phyloP scores from a whole-genome alignment of 2,888 invertebrate species.

The Apotomis capreana region DNA sequence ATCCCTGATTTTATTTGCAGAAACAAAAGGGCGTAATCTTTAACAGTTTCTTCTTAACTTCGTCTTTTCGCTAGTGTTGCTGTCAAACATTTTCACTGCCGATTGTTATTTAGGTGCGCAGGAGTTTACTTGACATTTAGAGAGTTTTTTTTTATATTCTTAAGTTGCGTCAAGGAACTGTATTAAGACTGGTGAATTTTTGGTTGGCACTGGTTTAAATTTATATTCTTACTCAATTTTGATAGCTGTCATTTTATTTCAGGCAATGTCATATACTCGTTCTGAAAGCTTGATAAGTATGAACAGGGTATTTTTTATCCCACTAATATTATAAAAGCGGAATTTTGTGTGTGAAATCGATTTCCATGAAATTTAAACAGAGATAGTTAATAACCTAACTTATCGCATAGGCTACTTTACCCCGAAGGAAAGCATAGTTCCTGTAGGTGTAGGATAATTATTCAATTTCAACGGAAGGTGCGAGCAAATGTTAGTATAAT shows the following conservation, averaged over 20 bases:
- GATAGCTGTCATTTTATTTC: neutral
- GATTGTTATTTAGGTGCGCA: constrained; percentile 28
- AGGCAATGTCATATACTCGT: too few species aligned
- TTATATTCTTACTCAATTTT: neutral
- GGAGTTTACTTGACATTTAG: constrained; percentile 7
- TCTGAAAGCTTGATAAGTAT: too few species aligned
- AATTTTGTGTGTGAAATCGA: too few species aligned
- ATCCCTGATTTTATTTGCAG: neutral
- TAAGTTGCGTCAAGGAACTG: constrained; percentile 15
- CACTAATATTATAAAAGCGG: too few species aligned
- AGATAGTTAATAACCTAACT: too few species aligned
- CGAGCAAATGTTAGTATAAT: too few species aligned
- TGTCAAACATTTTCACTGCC: constrained; percentile 27
- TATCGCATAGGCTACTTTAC: too few species aligned
- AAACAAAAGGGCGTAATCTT: neutral
- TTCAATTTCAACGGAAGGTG: too few species aligned
- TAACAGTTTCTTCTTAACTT: neutral
- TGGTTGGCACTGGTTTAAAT: constrained; percentile 5
- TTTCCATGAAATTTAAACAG: too few species aligned
- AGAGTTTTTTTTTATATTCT: constrained; percentile 10
- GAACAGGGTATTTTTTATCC: too few species aligned
- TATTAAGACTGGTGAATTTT: neutral
- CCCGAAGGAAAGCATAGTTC: too few species aligned
- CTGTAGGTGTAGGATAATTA: too few species aligned
- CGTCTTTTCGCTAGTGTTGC: neutral